Evolutionary conservation across 2,888 invertebrate species (phyloP).

Genomic region (Pristionchus exspectatus): DNA sequence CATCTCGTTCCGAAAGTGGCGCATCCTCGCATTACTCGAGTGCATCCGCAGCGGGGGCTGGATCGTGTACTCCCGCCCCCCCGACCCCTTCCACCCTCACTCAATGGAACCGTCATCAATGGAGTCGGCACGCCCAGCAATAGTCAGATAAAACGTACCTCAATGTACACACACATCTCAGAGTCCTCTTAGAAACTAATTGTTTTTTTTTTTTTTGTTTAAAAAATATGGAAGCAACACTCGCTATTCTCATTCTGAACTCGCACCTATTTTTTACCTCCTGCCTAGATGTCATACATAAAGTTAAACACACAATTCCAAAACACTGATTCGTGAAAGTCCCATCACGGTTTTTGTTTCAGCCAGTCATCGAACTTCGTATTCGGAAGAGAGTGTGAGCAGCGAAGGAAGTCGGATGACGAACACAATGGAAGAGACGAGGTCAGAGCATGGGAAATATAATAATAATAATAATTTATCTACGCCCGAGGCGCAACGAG

Average conservation of each 20-base stretch:
- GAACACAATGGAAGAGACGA: slow-evolving; percentile 52
- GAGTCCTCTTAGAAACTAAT: no score
- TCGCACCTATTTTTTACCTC: no score
- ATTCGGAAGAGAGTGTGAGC: slow-evolving; percentile 54
- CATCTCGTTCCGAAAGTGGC: slow-evolving; percentile 63
- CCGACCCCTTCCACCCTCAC: slow-evolving; percentile 33
- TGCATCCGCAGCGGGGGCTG: not conserved
- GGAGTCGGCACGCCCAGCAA: slow-evolving; percentile 26
- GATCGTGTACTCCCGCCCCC: slow-evolving; percentile 23
- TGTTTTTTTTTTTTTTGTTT: no score
- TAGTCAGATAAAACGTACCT: not conserved
- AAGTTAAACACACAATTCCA: no score
- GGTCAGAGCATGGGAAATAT: not conserved
- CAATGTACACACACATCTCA: no score
- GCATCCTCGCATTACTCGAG: slow-evolving; percentile 51
- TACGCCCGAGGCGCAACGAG: no score
- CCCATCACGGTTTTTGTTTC: not conserved
- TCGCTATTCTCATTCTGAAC: no score
- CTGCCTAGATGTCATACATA: no score
- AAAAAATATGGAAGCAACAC: no score
- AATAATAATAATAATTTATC: no score
- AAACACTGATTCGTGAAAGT: not conserved
- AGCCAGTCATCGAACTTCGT: slow-evolving; percentile 34
- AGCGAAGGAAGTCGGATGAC: slow-evolving; percentile 53
- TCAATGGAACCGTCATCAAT: slow-evolving; percentile 41